Base-by-base conservation (phyloP, 1,140 invertebrate species). In the Colletes latitarsis region DNA sequence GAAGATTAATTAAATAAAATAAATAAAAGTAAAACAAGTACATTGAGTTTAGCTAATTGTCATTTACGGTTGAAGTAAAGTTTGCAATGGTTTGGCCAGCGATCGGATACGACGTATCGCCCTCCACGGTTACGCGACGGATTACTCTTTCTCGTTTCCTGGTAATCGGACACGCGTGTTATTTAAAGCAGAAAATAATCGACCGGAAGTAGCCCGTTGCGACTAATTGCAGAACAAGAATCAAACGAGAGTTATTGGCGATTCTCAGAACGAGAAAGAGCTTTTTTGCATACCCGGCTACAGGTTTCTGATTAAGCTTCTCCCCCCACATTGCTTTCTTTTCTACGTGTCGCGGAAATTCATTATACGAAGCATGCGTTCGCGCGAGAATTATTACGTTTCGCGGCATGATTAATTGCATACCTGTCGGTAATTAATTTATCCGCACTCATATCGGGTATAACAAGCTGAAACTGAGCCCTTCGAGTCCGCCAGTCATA, bases 171-270 rank as follows among this genome's bases (percentile, higher is more conserved):
- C 77, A 52, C 52, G 52, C 41, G 53, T n/a, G 66, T 53, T 39
- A 39, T 15, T 52, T 43, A 62, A 58, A 66, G 60, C 14, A 15
- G 53, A 66, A 71, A 49, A 67, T 74, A 55, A 80, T 80, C 63
- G 52, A 39, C 39, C 77, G 77, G 77, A 80, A 67, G 77, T 74
- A 14, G 77, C 19, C 60, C 30, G 78, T 75, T 80, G 21, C 49
- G 53, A 55, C 21, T 80, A 75, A 80, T 80, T 80, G 71, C 78
- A 17, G 55, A 70, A 70, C 66, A 60, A 77, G 64, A 70, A 60
- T 68, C 53, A 60, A 70, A 70, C 52, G 55, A 60, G 75, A 70
- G 53, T 70, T 60, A 70, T 70, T 69, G 66, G 19, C 63, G 64
- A 68, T 77, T 49, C 55, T 66, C n/a, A n/a, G 53, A 77, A 60